Evolutionary conservation across 1,140 invertebrate species (phyloP).

Genomic region (Kradibia gibbosae): DNA sequence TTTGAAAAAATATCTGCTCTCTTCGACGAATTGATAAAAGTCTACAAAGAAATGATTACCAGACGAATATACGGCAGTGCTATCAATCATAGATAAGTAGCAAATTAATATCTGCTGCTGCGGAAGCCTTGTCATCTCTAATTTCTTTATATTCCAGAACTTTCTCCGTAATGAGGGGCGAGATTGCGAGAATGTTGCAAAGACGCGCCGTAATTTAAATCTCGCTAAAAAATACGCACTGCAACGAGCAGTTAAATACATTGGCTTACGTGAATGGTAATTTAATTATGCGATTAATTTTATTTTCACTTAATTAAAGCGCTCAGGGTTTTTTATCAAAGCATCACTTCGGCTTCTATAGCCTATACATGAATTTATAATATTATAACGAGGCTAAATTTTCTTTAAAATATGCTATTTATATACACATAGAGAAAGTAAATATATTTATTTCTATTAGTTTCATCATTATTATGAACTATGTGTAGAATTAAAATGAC

Average conservation of each 20-base stretch:
- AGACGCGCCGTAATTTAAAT: not conserved
- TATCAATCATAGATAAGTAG: not conserved
- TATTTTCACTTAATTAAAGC: constrained; percentile 17
- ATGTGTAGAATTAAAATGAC: not conserved
- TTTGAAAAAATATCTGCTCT: not conserved
- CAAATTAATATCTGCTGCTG: not conserved
- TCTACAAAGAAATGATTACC: not conserved
- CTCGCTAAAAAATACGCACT: not conserved
- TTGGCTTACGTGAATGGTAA: constrained; percentile 15
- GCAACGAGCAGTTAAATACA: not conserved
- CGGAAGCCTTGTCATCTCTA: constrained; percentile 1
- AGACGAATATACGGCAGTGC: not conserved
- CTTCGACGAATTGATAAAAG: not conserved
- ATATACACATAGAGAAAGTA: not conserved
- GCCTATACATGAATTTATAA: not conserved
- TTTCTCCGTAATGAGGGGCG: constrained; percentile 1
- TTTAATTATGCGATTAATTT: constrained; percentile 36
- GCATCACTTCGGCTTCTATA: not conserved
- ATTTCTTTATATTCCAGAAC: constrained; percentile 14
- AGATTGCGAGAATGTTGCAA: not conserved
- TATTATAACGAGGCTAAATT: not conserved
- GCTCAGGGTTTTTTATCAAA: not conserved
- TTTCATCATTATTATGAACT: not conserved
- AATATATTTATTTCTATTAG: not conserved
- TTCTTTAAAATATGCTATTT: not conserved